Base-by-base conservation (phyloP, 1,140 invertebrate genomes). In the Polypedilum vanderplanki region DNA sequence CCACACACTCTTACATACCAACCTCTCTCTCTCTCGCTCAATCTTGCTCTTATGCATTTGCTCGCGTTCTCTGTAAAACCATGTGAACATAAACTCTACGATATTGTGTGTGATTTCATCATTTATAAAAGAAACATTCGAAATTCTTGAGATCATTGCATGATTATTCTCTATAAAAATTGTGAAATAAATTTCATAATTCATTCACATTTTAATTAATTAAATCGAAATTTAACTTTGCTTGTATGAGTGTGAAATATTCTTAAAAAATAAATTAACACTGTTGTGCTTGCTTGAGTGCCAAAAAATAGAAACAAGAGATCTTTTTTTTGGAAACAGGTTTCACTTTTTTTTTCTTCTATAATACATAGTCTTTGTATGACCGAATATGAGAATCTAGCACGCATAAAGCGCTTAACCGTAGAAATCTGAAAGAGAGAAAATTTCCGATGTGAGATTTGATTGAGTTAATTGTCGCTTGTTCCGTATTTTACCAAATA, bases 1-100 rank as follows among this genome's bases (percentile, higher is more conserved):
- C 46, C 46, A 57, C 46, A 57, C 46, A 57, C 46, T 33, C 24
- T n/a, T n/a, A 57, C 46, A 57, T 57, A 57, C 46, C 46, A 57
- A 15, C 15, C 46, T 57, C 46, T 57, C n/a, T 57, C 15, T 57
- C 15, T 57, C 46, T 46, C 41, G 9, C 41, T 46, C n/a, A n/a
- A n/a, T n/a, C n/a, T n/a, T n/a, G n/a, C n/a, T n/a, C n/a, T n/a
- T n/a, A 5, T 33, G 24, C 24, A 33, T 33, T 33, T 5, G 24
- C 24, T 33, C 24, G 24, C 24, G 24, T 33, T 33, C 5, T 33
- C 24, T n/a, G 5, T 12, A 15, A 57, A 57, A n/a, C 46, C 46
- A 57, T 57, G 46, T 57, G 46, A 57, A 57, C 15, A n/a, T 33
- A 33, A 33, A 33, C 24, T 5, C 24, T 33, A 33, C 24, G 24